These are phyloP conservation scores for Ctenoplectra terminalis DNA, from an alignment of 1,140 invertebrate genomes.

Conservation along the genomic window DNA sequence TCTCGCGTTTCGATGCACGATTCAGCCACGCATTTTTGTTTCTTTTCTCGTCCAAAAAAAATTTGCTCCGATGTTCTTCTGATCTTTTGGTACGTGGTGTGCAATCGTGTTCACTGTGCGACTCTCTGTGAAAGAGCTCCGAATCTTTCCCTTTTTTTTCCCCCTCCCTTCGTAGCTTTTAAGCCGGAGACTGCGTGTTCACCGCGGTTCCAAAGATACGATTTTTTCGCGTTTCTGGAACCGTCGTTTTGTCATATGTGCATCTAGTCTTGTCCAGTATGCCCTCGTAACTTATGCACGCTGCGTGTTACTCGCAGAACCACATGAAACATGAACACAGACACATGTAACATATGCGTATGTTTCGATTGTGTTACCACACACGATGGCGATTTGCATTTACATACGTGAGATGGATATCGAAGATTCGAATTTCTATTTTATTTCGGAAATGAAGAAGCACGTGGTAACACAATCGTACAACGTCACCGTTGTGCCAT, in stretches of 20 bases:
- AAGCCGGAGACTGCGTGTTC: conserved; percentile 43
- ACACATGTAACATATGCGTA: conserved; percentile 22
- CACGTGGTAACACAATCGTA: conserved; percentile 22
- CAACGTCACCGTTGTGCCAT: conserved; percentile 47
- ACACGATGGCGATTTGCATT: conserved; percentile 15
- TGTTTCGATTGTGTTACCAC: conserved; percentile 45
- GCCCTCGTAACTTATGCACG: conserved; percentile 67
- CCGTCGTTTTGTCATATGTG: conserved; percentile 71
- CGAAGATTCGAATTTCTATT: not conserved
- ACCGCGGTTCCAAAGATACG: conserved; percentile 13
- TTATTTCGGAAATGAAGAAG: not conserved
- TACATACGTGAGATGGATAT: not conserved
- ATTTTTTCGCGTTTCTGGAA: conserved; percentile 2
- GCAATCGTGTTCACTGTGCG: not conserved
- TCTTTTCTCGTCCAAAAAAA: not conserved
- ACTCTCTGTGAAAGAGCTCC: conserved; percentile 13
- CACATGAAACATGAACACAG: conserved; percentile 30
- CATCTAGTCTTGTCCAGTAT: conserved; percentile 78
- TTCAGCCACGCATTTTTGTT: no score
- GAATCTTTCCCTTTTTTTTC: conserved; percentile 45
- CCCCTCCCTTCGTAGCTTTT: conserved; percentile 34
- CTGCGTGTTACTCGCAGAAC: conserved; percentile 44
- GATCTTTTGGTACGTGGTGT: not conserved
- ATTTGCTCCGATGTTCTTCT: not conserved
- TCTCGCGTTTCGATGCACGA: not conserved